phyloP scores from a whole-genome alignment of 2,888 invertebrate genomes.

The Drosophila infuscata region DNA sequence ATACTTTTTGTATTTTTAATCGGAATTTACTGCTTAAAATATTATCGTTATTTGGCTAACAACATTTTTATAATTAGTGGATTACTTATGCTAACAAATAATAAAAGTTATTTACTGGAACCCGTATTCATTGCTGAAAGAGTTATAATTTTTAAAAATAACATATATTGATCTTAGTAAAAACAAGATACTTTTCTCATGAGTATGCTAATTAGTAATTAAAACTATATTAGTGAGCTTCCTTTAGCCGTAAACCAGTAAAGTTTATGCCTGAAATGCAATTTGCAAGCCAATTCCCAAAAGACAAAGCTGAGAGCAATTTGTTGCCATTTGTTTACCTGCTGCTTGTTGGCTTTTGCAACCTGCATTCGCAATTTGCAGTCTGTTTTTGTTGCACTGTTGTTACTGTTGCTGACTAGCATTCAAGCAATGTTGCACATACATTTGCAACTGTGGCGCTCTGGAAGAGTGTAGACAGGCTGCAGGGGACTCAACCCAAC shows the following conservation, averaged over 20 bases:
- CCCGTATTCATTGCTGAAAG: no score
- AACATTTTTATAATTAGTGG: not conserved
- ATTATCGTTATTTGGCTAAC: not conserved
- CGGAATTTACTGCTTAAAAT: not conserved
- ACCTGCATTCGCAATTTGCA: slow-evolving; percentile 13
- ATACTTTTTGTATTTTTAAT: not conserved
- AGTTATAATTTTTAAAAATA: no score
- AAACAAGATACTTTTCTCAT: not conserved
- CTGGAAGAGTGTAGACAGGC: not conserved
- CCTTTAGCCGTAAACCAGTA: not conserved
- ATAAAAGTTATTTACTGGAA: no score
- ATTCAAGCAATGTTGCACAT: slow-evolving; percentile 16
- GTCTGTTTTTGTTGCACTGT: slow-evolving; percentile 10
- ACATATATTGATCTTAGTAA: not conserved
- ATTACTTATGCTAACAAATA: not conserved
- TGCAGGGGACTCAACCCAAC: not conserved
- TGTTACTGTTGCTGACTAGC: slow-evolving; percentile 7
- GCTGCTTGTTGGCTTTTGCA: slow-evolving; percentile 1
- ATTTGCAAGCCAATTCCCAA: slow-evolving; percentile 18
- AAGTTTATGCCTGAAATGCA: slow-evolving; percentile 6
- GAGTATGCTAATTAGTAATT: not conserved
- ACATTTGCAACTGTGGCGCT: not conserved
- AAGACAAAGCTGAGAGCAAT: slow-evolving; percentile 11
- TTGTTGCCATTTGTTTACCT: slow-evolving; percentile 1
- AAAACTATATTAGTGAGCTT: not conserved